Percentiles rank a stretch among this genome's conserved stretches.
Conservation (phyloP, 2,113 vertebrate species). For the Sylvicapra grimmia region DNA sequence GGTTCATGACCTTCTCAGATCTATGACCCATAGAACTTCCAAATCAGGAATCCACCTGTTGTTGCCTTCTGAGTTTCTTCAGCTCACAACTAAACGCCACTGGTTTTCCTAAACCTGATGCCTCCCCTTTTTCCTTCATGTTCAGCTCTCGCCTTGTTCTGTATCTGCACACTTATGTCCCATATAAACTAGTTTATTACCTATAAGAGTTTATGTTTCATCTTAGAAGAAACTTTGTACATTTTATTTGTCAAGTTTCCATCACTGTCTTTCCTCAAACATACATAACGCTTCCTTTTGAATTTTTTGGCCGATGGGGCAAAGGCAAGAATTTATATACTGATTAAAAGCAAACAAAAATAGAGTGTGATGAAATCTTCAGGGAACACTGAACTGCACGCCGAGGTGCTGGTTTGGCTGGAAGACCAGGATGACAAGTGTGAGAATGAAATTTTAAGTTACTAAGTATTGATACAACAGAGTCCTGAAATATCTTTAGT, state of each 20-base stretch:
- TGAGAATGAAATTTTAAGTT: background rate
- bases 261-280: background rate
- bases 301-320: background rate
- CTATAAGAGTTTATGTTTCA: background rate
- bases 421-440: background rate
- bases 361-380: background rate
- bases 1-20: background rate
- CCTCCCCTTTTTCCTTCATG: background rate
- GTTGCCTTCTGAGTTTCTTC: background rate
- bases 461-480: background rate
- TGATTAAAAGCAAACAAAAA: background rate
- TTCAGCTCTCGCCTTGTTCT: background rate
- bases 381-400: background rate
- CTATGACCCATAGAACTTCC: background rate
- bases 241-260: background rate
- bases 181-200: background rate
- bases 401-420: background rate
- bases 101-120: background rate
- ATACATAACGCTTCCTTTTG: background rate
- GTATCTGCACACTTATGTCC: background rate
- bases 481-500: background rate
- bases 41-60: slow-evolving; percentile 6
- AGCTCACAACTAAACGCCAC: background rate
- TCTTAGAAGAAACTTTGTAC: background rate
- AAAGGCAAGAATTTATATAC: background rate